Evolutionary conservation across 1,140 invertebrate genomes (phyloP), one percentile per base, ranked within the genome.

Genomic region (Trichoplusia ni): DNA sequence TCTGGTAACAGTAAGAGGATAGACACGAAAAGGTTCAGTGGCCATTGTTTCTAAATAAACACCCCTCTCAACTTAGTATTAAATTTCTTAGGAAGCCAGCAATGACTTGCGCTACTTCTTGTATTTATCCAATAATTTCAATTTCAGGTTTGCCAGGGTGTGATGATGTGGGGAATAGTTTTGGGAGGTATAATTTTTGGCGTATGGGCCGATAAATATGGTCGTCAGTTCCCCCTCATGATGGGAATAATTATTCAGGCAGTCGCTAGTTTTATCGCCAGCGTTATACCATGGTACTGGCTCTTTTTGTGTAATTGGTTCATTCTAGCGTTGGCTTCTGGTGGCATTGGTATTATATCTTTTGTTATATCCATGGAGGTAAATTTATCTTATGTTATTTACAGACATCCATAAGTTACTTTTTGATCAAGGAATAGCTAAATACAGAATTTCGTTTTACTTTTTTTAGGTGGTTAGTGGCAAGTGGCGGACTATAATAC

Each of bases 91-190:
- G n/a, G n/a, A n/a, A n/a, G n/a, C n/a, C n/a, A n/a, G n/a, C n/a
- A n/a, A n/a, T n/a, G n/a, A n/a, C n/a, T n/a, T n/a, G n/a, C n/a
- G n/a, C n/a, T n/a, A n/a, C n/a, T n/a, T n/a, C n/a, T n/a, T n/a
- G n/a, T n/a, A n/a, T n/a, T n/a, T n/a, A n/a, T n/a, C n/a, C n/a
- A 25, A 21, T 27, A 4, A 2, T 27, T n/a, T 2, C 25, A 27
- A 27, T 86, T 87, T 69, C 71, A 95, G 91, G 64, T 96, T 2
- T 93, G 93, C 1, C 95, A 96, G 79, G 92, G 93, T 5, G 89
- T 93, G 2, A 94, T 95, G 51, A 96, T 96, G 95, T 84, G 93
- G 31, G 95, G 95, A n/a, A 92, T 96, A 31, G 90, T 96, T 29
- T 67, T 95, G 37, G 89, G 90, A 49, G 94, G 94, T 70, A 91